Conservation (phyloP, 2,797 vertebrate genomes). For the Anguilla marmorata region DNA sequence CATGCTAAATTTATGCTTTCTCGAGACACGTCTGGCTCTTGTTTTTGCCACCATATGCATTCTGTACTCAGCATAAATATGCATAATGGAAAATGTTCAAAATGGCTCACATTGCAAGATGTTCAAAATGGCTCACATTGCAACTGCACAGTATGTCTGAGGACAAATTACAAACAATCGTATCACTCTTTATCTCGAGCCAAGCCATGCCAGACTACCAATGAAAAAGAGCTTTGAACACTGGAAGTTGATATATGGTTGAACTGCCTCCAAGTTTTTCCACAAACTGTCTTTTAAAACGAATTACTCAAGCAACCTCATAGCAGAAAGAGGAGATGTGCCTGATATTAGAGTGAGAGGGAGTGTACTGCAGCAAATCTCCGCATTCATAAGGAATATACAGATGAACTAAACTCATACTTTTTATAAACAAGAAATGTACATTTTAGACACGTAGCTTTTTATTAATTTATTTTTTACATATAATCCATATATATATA, state of each 20-base stretch:
- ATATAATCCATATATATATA: too few species aligned
- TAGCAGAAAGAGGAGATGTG: not conserved
- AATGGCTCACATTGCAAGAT: not conserved
- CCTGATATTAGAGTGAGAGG: not conserved
- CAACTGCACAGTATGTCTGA: not conserved
- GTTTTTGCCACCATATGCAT: not conserved
- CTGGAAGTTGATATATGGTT: conserved; percentile 12
- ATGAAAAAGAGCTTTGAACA: conserved; percentile 8
- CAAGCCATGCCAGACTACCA: not conserved
- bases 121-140: not conserved
- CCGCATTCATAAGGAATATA: not conserved
- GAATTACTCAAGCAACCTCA: not conserved
- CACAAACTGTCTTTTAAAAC: conserved; percentile 12
- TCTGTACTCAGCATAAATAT: not conserved
- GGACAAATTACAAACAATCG: not conserved
- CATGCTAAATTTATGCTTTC: not conserved
- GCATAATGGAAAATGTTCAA: not conserved
- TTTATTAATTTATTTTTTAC: too few species aligned
- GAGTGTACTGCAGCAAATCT: not conserved
- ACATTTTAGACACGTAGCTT: not conserved
- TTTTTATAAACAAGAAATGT: not conserved
- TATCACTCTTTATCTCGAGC: not conserved
- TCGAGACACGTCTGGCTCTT: not conserved
- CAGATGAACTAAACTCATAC: not conserved
- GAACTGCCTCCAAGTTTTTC: not conserved